Conservation (phyloP, 2,797 vertebrate genomes). For the Darevskia nairensis region DNA sequence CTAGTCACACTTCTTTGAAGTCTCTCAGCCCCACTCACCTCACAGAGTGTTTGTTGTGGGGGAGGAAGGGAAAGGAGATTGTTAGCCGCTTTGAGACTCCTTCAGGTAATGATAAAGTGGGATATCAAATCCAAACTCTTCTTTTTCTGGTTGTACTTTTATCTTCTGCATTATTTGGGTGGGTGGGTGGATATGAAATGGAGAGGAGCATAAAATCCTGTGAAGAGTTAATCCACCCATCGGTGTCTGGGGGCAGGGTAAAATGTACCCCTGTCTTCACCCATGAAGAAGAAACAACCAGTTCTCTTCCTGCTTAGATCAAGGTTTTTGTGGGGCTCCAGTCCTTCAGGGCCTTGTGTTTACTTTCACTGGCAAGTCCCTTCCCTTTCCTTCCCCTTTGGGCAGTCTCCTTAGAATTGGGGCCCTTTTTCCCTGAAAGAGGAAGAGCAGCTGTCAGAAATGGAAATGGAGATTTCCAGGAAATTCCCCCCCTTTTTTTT, state of each 20-base stretch:
- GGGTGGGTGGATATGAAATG: background rate
- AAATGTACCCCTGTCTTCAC: background rate
- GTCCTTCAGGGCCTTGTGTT: background rate
- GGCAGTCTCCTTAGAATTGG: no score
- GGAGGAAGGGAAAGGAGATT: no score
- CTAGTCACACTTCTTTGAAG: no score
- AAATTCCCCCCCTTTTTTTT: rapidly evolving
- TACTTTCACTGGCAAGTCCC: no score
- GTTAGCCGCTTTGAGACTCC: no score
- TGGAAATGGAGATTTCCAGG: background rate
- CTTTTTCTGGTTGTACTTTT: background rate
- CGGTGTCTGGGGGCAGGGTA: background rate
- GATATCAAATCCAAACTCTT: no score
- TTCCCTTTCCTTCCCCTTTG: no score
- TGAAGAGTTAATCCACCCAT: background rate
- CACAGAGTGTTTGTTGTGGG: no score
- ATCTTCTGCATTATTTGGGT: background rate
- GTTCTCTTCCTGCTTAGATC: background rate
- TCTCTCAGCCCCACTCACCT: no score
- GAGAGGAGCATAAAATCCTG: background rate
- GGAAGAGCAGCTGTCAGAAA: background rate
- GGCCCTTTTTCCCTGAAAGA: background rate
- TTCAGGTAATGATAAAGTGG: no score
- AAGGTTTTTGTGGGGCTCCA: background rate
- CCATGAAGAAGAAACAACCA: no score